phyloP scores from a whole-genome alignment of 2,888 invertebrate genomes.

The Xestia ashworthii region DNA sequence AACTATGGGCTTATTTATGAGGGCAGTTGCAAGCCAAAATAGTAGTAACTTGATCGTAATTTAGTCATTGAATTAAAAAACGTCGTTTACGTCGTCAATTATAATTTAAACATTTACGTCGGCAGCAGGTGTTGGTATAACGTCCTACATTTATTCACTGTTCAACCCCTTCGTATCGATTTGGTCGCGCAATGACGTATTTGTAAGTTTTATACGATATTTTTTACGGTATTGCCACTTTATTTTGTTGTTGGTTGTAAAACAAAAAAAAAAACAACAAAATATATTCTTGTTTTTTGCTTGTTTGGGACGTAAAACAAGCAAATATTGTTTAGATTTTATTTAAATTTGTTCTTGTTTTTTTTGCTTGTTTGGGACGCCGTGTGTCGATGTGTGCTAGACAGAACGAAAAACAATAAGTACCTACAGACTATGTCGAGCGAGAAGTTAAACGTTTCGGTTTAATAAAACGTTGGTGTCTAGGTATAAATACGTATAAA shows the following conservation, averaged over 20 bases:
- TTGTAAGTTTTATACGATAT: constrained; percentile 33
- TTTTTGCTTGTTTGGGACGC: neutral
- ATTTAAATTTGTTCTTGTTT: constrained; percentile 27
- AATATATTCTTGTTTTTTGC: constrained; percentile 14
- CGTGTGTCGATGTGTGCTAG: neutral
- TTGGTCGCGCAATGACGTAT: constrained; percentile 50
- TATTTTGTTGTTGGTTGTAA: constrained; percentile 22
- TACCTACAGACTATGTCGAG: neutral
- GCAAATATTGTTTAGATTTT: constrained; percentile 39
- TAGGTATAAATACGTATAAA: neutral
- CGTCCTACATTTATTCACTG: constrained; percentile 46
- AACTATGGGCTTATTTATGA: constrained; percentile 17
- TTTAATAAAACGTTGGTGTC: neutral
- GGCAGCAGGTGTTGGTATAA: constrained; percentile 55
- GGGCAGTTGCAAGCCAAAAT: constrained; percentile 42
- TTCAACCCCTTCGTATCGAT: constrained; percentile 49
- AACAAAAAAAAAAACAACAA: constrained; percentile 44
- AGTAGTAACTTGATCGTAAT: constrained; percentile 50
- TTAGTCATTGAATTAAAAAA: constrained; percentile 57
- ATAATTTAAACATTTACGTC: constrained; percentile 44
- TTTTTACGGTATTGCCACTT: constrained; percentile 35
- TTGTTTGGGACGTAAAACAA: neutral
- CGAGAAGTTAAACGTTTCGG: neutral
- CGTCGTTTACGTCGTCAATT: constrained; percentile 50
- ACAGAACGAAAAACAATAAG: neutral